Base-by-base conservation (phyloP, 2,888 invertebrate genomes). In the Coleophora flavipennella region DNA sequence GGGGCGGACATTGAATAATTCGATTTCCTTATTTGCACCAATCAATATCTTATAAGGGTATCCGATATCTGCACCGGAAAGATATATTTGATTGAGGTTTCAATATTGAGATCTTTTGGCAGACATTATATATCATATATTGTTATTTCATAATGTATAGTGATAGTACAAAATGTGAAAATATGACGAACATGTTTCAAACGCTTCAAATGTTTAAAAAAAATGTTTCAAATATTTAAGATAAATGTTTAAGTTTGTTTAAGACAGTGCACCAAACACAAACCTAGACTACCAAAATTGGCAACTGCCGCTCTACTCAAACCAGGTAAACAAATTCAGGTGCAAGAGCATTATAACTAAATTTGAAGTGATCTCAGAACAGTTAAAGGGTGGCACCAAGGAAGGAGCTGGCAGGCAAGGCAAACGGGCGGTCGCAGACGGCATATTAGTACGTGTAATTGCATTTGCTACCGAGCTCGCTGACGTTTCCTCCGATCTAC, bases 1-100 rank as follows among this genome's bases (percentile, higher is more conserved):
- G 71, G 80, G 84, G 84, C 79, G 83, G 84, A 83, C 84, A 73
- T 81, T 84, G 84, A 84, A 81, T 83, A 83, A 84, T 83, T 83
- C 68, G 78, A 84, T 84, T 84, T 84, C 83, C 81, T 83, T 84
- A 83, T 84, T 84, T 83, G 81, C 71, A 68, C 69, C 80, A 81
- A 84, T 84, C 84, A 76, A 83, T 83, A 81, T 72, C 73, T 67
- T 76, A 72, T 74, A 72, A 73, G 67, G 70, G 62, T 74, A 73
- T 68, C 57, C 62, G 68, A 77, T 78, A 76, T 65, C 59, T 20
- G 20, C 3, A 20, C n/a, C n/a, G 43, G 61, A 50, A 55, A 58
- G 52, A 66, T 54, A 57, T 40, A 31, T 39, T 43, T 39, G 37
- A 40, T 40, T 38, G 32, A 38, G 34, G 28, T 25, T 63, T 58